A percentile compares a stretch with the other conserved stretches of the same genome.
phyloP scores from a whole-genome alignment of 2,888 invertebrate species.

The Lomographa bimaculata region DNA sequence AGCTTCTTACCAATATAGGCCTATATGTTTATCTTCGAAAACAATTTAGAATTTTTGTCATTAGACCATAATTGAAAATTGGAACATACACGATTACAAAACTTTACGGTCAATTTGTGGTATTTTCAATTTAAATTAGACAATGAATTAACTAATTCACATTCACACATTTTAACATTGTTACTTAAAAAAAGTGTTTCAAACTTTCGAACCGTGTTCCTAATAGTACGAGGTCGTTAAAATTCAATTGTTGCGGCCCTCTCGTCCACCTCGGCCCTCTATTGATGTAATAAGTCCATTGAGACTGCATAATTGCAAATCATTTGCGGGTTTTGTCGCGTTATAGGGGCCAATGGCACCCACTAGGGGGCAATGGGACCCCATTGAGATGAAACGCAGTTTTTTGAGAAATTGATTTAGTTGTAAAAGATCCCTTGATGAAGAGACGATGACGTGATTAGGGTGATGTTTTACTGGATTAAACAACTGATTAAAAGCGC shows the following conservation, averaged over 20 bases:
- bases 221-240: slow-evolving; percentile 75
- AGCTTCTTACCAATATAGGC: too few species aligned
- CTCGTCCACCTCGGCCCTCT: slow-evolving; percentile 60
- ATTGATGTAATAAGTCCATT: slow-evolving; percentile 79
- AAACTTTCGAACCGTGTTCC: slow-evolving; percentile 43
- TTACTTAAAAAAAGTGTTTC: too few species aligned
- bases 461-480: too few species aligned
- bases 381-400: slow-evolving; percentile 39
- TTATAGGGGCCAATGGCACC: slow-evolving; percentile 37
- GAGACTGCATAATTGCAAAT: slow-evolving; percentile 81
- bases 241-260: slow-evolving; percentile 79
- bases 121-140: too few species aligned
- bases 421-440: slow-evolving; percentile 22
- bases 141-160: too few species aligned
- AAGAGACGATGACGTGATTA: slow-evolving; percentile 17
- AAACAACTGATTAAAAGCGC: too few species aligned
- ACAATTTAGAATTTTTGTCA: too few species aligned
- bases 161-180: too few species aligned
- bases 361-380: slow-evolving; percentile 13
- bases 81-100: too few species aligned
- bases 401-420: slow-evolving; percentile 31
- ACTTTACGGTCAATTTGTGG: too few species aligned
- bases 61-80: too few species aligned
- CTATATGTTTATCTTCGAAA: too few species aligned
- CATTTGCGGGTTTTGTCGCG: slow-evolving; percentile 76